Conservation (phyloP, 2,797 vertebrate genomes). For the Antennarius maculatus region DNA sequence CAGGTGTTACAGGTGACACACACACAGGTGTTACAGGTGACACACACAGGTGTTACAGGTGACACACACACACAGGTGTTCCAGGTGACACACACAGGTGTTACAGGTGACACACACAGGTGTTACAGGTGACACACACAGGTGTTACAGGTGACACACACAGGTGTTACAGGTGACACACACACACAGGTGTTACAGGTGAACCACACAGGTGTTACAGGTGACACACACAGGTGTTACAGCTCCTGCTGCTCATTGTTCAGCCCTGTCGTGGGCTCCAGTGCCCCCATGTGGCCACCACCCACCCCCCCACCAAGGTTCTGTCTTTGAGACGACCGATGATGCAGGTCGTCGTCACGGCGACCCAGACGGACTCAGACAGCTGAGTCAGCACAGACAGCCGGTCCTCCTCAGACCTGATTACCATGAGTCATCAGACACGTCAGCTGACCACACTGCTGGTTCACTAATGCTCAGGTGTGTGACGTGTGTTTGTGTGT, state of each 20-base stretch:
- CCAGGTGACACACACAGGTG: too few relatives aligned
- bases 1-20: too few relatives aligned
- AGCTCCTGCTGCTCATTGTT: slow-evolving; percentile 17
- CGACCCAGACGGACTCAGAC: slow-evolving; percentile 38
- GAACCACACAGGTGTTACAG: slow-evolving; percentile 32
- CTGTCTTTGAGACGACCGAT: not conserved
- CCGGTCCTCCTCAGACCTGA: slow-evolving; percentile 36
- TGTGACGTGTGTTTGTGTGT: not conserved
- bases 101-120: too few relatives aligned
- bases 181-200: too few relatives aligned
- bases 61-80: too few relatives aligned
- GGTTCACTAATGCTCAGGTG: not conserved
- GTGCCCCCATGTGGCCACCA: slow-evolving; percentile 61
- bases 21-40: too few relatives aligned
- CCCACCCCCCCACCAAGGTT: not conserved
- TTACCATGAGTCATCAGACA: slow-evolving; percentile 53
- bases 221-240: slow-evolving; percentile 28
- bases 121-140: too few relatives aligned
- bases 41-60: too few relatives aligned
- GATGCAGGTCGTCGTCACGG: too few relatives aligned
- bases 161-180: too few relatives aligned
- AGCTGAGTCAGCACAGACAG: slow-evolving; percentile 45
- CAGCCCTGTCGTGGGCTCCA: slow-evolving; percentile 16
- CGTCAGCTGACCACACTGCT: slow-evolving; percentile 31
- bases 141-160: too few relatives aligned